phyloP scores from a whole-genome alignment of 2,113 vertebrate genomes.

The Alouatta palliata region DNA sequence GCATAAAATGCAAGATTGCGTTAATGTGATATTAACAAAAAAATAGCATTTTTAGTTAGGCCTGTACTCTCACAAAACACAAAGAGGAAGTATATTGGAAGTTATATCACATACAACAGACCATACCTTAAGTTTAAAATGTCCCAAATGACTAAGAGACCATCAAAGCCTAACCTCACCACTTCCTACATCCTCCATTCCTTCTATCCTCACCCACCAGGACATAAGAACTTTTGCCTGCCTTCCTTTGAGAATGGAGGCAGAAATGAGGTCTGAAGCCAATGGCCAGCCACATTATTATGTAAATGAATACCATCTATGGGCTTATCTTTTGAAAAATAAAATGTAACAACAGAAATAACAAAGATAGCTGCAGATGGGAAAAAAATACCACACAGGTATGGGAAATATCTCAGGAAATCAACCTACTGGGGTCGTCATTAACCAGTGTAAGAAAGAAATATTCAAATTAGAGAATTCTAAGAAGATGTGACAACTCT shows the following conservation, averaged over 20 bases:
- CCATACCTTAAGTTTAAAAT: fast-evolving
- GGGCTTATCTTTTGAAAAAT: not conserved
- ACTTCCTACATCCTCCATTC: not conserved
- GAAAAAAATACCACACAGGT: not conserved
- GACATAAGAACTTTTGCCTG: not conserved
- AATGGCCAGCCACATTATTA: not conserved
- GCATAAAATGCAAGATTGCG: not conserved
- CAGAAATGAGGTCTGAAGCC: not conserved
- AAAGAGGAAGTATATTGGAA: not conserved
- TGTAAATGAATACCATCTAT: not conserved
- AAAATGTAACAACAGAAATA: not conserved
- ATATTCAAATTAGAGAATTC: not conserved
- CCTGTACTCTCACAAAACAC: not conserved
- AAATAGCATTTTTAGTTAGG: not conserved
- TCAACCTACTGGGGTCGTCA: not conserved
- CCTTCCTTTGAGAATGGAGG: not conserved
- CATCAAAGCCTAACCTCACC: not conserved
- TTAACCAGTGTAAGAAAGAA: not conserved
- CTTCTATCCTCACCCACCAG: not conserved
- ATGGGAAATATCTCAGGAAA: not conserved
- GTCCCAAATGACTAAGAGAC: not conserved
- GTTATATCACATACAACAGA: not conserved
- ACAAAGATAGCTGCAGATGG: not conserved
- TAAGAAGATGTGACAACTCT: not conserved
- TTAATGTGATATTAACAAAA: not conserved